Conservation (phyloP, 1,140 invertebrate species). For the Papilio aristodemus region DNA sequence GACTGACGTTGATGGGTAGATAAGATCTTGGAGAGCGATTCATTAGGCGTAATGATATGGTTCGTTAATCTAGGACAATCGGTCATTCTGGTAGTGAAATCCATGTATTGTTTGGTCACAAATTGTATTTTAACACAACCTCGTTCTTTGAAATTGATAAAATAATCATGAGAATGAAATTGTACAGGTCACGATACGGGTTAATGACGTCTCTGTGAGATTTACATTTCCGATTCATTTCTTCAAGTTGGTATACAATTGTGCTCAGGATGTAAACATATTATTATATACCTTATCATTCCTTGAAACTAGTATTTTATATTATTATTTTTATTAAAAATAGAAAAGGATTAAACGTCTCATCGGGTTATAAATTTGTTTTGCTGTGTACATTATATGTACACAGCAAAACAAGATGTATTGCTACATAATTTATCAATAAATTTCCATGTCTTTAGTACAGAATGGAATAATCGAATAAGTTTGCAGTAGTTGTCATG, state of each 20-base stretch:
- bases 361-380: too few species aligned
- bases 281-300: too few species aligned
- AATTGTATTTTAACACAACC: constrained; percentile 50
- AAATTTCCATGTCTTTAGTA: too few species aligned
- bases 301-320: too few species aligned
- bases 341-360: too few species aligned
- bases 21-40: constrained; percentile 66
- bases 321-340: too few species aligned
- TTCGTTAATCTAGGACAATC: constrained; percentile 77
- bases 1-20: constrained; percentile 67
- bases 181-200: neutral
- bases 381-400: too few species aligned
- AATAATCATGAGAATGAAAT: constrained; percentile 36
- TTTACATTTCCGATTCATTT: constrained; percentile 30
- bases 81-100: constrained; percentile 56
- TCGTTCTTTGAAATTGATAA: constrained; percentile 59
- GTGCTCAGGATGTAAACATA: neutral
- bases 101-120: constrained; percentile 53
- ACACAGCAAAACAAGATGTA: too few species aligned
- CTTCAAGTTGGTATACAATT: neutral
- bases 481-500: too few species aligned
- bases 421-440: too few species aligned
- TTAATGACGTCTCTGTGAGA: constrained; percentile 40
- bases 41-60: constrained; percentile 76
- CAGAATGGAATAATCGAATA: too few species aligned